Conservation (phyloP, 2,113 vertebrate genomes). For the Melanerpes formicivorus region DNA sequence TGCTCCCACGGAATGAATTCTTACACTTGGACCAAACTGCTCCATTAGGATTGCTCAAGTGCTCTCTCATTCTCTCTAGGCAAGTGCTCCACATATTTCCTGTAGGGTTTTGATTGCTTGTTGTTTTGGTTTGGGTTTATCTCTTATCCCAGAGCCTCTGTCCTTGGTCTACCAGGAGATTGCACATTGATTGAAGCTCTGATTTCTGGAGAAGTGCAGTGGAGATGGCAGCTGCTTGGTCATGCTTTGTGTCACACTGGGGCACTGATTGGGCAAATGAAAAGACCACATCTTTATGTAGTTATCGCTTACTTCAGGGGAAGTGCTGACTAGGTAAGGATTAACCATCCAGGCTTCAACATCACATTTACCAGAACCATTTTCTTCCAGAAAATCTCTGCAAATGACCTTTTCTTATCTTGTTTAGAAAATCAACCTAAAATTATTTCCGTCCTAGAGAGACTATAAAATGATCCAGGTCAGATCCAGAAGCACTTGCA, state of each 20-base stretch:
- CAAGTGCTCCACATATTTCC: background rate
- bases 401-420: background rate
- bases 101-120: background rate
- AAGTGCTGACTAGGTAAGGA: background rate
- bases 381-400: constrained; percentile 19
- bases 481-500: background rate
- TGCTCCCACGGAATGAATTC: background rate
- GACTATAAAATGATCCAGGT: constrained; percentile 64
- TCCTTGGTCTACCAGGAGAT: background rate
- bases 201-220: background rate
- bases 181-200: background rate
- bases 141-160: background rate
- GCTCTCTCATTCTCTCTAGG: background rate
- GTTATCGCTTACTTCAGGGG: background rate
- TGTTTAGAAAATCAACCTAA: constrained; percentile 41
- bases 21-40: background rate
- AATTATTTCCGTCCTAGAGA: constrained; percentile 61
- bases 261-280: background rate
- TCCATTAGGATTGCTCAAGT: background rate
- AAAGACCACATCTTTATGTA: background rate
- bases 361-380: constrained; percentile 59
- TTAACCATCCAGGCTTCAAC: background rate
- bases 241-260: background rate
- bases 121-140: too few relatives aligned
- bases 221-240: background rate